Evolutionary conservation across 2,888 invertebrate species (phyloP), one percentile per base, ranked within the genome.

Genomic region (Synanthedon myopaeformis): DNA sequence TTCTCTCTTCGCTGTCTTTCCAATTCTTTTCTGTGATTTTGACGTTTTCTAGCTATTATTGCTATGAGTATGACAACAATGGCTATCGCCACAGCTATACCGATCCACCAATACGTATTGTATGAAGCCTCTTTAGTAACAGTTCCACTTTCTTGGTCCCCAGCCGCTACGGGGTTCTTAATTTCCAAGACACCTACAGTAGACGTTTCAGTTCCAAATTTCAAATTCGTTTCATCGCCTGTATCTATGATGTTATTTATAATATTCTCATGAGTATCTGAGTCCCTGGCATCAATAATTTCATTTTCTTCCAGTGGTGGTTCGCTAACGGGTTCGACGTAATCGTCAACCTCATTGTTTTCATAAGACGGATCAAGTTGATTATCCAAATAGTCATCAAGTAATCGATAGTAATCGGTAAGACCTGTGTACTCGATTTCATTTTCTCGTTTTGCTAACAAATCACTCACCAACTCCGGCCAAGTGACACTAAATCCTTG

Each of bases 361-460:
- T 72, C 75, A 3, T 61, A 13, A 3, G 69, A 51, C 17, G 83
- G 84, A 48, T 87, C 84, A 54, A 87, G 65, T 57, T 89, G 89
- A 41, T 73, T 79, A 41, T 88, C 86, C 58, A 90, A 74, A 69
- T 90, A 90, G 58, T 88, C 85, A 58, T 89, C 88, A 55, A 90
- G 64, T 1, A 89, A 81, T 61, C 81, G 76, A 61, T 90, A 91
- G 63, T 90, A 90, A 56, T 89, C 85, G 6, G 89, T 79, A 0
- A 90, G 64, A 1, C 86, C 81, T n/a, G 79, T 82, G 23, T 87
- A 79, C 59, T 88, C 84, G 10, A 90, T 65, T 2, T 85, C 84
- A 48, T 88, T 78, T 70, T 87, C 87, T 60, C 71, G 79, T 69
- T 73, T 85, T 19, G 78, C 82, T 49, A 89, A 75, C 54, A 89